These are phyloP conservation scores for Galeruca laticollis DNA, from an alignment of 2,888 invertebrate species.

Conservation along the genomic window DNA sequence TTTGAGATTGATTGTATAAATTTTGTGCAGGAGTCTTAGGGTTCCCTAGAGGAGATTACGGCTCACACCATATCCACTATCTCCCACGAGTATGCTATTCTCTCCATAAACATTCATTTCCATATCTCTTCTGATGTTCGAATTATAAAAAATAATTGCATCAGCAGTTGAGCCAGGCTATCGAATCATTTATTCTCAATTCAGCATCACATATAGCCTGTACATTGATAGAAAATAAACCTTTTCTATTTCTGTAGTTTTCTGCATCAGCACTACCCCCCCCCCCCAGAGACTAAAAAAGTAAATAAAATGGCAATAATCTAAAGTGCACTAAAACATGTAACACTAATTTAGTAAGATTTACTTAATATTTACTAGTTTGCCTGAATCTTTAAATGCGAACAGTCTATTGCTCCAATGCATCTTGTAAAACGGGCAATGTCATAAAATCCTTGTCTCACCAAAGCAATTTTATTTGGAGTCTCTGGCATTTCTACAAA, in stretches of 20 bases:
- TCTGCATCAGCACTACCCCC: slow-evolving; percentile 19
- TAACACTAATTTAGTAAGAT: too few species aligned
- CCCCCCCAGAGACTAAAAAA: too few species aligned
- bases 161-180: slow-evolving; percentile 15
- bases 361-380: too few species aligned
- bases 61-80: slow-evolving; percentile 52
- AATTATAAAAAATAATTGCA: slow-evolving; percentile 16
- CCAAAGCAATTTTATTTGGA: slow-evolving; percentile 10
- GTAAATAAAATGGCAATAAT: too few species aligned
- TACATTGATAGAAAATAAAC: slow-evolving; percentile 23
- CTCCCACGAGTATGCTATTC: slow-evolving; percentile 18
- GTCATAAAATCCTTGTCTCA: slow-evolving; percentile 21
- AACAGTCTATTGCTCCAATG: slow-evolving; percentile 19
- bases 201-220: slow-evolving; percentile 10
- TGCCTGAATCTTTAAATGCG: slow-evolving; percentile 21
- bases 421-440: slow-evolving; percentile 17
- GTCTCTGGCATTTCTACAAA: slow-evolving; percentile 27
- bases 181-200: slow-evolving; percentile 15
- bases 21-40: too few species aligned
- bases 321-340: too few species aligned
- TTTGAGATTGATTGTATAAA: too few species aligned
- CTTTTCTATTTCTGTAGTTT: slow-evolving; percentile 24
- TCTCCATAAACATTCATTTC: too few species aligned
- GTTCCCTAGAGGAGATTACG: too few species aligned
- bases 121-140: slow-evolving; percentile 11